Evolutionary conservation across 2,797 vertebrate genomes (phyloP).

Genomic region (Aulostomus chinensis): DNA sequence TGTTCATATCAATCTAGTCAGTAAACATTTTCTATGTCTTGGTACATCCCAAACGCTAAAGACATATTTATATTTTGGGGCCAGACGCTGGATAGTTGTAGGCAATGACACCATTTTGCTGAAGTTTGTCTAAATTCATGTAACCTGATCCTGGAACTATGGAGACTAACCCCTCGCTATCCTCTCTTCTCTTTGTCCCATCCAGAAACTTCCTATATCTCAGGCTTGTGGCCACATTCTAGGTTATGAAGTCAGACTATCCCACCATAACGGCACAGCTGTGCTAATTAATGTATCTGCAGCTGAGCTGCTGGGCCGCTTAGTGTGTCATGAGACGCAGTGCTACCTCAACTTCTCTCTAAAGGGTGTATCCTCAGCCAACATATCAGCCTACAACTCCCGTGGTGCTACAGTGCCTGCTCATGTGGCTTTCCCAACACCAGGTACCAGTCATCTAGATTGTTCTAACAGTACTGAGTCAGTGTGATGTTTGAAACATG

Average conservation of each 20-base stretch:
- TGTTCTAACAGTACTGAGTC: no score
- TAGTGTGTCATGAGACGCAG: conserved; percentile 11
- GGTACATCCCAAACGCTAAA: no score
- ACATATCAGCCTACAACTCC: conserved; percentile 56
- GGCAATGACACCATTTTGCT: not conserved
- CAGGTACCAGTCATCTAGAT: conserved; percentile 40
- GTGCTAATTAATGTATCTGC: conserved; percentile 30
- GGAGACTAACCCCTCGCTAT: not conserved
- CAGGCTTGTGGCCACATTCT: conserved; percentile 61
- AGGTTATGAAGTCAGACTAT: conserved; percentile 58
- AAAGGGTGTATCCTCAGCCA: conserved; percentile 38
- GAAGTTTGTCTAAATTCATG: no score
- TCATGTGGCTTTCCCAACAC: conserved; percentile 24
- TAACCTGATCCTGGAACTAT: not conserved
- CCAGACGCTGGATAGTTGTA: no score
- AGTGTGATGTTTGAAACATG: no score
- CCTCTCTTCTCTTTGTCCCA: conserved; percentile 8
- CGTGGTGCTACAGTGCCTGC: conserved; percentile 47
- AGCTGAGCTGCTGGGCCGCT: not conserved
- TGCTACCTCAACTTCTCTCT: conserved; percentile 42
- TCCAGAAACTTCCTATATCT: conserved; percentile 61
- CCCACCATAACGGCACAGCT: conserved; percentile 7
- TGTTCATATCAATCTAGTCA: no score
- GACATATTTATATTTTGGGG: no score
- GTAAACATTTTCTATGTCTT: no score